Percentiles rank a stretch among this genome's conserved stretches.
phyloP scores from a whole-genome alignment of 2,113 vertebrate genomes.

The Seriola quinqueradiata region DNA sequence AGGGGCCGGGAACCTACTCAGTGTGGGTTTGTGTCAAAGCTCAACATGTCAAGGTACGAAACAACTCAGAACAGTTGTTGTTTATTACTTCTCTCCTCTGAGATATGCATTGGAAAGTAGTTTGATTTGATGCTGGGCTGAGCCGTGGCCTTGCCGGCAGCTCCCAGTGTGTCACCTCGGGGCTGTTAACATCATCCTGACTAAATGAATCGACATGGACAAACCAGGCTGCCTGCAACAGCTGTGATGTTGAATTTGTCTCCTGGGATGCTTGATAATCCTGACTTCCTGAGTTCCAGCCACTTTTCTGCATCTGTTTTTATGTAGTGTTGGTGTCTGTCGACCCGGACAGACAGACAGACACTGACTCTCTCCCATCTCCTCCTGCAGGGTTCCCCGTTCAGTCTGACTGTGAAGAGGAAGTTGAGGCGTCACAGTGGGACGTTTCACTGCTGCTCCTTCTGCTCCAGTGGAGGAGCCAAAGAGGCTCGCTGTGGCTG shows the following conservation, averaged over 20 bases:
- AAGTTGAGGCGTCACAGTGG: constrained; percentile 86
- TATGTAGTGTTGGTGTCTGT: too few relatives aligned
- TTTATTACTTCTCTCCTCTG: too few relatives aligned
- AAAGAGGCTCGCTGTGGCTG: constrained; percentile 92
- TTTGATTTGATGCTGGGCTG: too few relatives aligned
- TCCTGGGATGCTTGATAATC: too few relatives aligned
- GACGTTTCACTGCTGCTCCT: constrained; percentile 93
- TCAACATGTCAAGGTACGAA: constrained; percentile 90
- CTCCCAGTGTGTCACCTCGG: too few relatives aligned
- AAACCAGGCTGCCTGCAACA: too few relatives aligned
- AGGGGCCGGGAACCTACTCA: constrained; percentile 85
- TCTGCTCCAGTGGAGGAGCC: constrained; percentile 94
- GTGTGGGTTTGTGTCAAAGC: constrained; percentile 89
- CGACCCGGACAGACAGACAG: neutral
- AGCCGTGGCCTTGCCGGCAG: too few relatives aligned
- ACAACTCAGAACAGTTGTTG: too few relatives aligned
- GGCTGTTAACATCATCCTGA: too few relatives aligned
- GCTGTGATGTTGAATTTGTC: too few relatives aligned
- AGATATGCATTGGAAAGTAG: too few relatives aligned
- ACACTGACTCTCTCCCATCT: neutral
- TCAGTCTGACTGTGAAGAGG: constrained; percentile 85
- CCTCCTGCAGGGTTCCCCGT: constrained; percentile 89
- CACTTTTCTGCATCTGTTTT: neutral
- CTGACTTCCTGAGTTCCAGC: neutral
- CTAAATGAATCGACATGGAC: too few relatives aligned